Base-by-base conservation (phyloP, 2,113 vertebrate species). In the Steatornis caripensis region DNA sequence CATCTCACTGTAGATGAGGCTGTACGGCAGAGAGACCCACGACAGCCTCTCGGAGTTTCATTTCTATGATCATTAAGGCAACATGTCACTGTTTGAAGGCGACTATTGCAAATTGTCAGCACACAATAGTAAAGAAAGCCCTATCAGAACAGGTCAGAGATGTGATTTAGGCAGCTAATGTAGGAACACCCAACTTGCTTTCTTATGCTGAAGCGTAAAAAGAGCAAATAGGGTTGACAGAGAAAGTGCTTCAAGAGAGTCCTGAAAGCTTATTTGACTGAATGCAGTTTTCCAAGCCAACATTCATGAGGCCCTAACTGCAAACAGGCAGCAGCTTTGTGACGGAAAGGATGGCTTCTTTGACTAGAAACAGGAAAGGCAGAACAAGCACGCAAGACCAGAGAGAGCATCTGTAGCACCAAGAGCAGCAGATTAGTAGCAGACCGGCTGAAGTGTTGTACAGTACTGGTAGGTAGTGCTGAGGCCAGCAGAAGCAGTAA, bases 261-360 rank as follows among this genome's bases (percentile, higher is more conserved):
- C 34, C 46, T 75, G 46, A 29, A 70, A 66, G 26, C 22, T 70
- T 54, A 23, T 54, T 51, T 53, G 14, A 78, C 7, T 12, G 34
- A 69, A 65, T 12, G 10, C 7, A 49, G 24, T 54, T 81, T 46
- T 53, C 57, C 19, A 61, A 48, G 6, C 22, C n/a, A 77, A 74
- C 7, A 29, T 12, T 27, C 0, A 0, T 3, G 24, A 77, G 30
- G 27, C 80, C 2, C 1, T 29, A 53, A 72, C 0, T 3, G 43
- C 39, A 72, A 87, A 57, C 4, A 61, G 24, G 34, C 21, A 79
- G 36, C 11, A 1, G 5, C 23, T n/a, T 17, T 23, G 60, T 20
- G 32, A 48, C 12, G 27, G 49, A 81, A 93, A 74, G 26, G 45
- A 36, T 43, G 41, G 46, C 37, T 66, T 60, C 77, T 72, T 39